phyloP scores from a whole-genome alignment of 2,113 vertebrate genomes.

The Acrocephalus arundinaceus region DNA sequence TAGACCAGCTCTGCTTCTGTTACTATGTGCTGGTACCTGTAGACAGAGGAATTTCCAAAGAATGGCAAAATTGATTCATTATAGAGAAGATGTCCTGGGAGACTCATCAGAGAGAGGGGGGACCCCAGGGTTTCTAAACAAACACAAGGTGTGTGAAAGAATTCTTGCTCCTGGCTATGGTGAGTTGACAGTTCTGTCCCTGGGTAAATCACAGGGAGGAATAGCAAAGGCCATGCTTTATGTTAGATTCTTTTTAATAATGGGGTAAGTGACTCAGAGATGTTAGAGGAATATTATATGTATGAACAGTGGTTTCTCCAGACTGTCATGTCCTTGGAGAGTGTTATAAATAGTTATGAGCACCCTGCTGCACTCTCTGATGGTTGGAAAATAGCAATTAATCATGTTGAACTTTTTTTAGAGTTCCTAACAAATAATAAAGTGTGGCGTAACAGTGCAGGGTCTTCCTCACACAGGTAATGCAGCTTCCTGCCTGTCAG shows the following conservation, averaged over 20 bases:
- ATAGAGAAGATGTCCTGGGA: background rate
- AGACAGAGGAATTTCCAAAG: background rate
- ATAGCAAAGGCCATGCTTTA: background rate
- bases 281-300: background rate
- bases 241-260: background rate
- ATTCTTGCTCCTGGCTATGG: background rate
- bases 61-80: background rate
- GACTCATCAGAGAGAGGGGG: background rate
- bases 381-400: constrained; percentile 17
- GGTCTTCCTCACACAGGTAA: background rate
- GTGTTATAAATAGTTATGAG: constrained; percentile 15
- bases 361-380: constrained; percentile 13
- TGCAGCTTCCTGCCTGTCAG: background rate
- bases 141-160: background rate
- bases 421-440: background rate
- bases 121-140: background rate
- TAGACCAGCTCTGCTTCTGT: background rate
- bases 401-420: background rate
- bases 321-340: constrained; percentile 20
- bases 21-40: background rate
- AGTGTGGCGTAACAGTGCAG: background rate
- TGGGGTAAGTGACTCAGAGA: constrained; percentile 8
- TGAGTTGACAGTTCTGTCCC: background rate
- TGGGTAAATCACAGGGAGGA: background rate
- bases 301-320: constrained; percentile 23